Evolutionary conservation across 2,888 invertebrate genomes (phyloP).

Genomic region (Neoaliturus tenellus): DNA sequence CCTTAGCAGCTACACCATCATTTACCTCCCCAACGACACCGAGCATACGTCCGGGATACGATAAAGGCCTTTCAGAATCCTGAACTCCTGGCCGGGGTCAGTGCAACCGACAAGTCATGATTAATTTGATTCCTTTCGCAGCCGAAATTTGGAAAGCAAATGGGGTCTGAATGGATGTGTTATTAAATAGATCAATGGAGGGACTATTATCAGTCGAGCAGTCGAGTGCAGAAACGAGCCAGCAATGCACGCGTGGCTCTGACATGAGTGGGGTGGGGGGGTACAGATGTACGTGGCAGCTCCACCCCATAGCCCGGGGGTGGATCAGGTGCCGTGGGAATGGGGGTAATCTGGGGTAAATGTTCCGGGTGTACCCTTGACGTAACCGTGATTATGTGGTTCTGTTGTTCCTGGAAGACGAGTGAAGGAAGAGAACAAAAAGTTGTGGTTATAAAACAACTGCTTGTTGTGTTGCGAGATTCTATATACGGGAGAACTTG

Average conservation of each 20-base stretch:
- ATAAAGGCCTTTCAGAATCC: constrained; percentile 15
- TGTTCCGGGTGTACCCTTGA: too few species aligned
- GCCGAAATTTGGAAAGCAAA: constrained; percentile 47
- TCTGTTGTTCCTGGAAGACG: too few species aligned
- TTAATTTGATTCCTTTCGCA: constrained; percentile 46
- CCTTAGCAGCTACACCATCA: too few species aligned
- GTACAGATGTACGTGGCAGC: constrained; percentile 24
- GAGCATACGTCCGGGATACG: neutral
- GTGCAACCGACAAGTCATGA: constrained; percentile 36
- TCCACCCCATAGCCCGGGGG: neutral
- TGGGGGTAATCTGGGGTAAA: neutral
- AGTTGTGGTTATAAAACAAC: too few species aligned
- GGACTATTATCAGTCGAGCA: constrained; percentile 46
- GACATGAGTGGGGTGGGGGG: neutral
- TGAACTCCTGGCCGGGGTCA: neutral
- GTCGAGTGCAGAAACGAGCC: constrained; percentile 24
- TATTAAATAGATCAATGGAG: constrained; percentile 50
- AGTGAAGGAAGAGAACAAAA: too few species aligned
- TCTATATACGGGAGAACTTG: too few species aligned
- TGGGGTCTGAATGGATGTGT: constrained; percentile 37
- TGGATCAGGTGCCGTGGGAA: constrained; percentile 25
- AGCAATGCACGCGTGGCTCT: neutral
- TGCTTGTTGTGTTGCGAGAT: too few species aligned
- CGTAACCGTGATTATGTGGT: too few species aligned
- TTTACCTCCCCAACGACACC: neutral